phyloP scores from a whole-genome alignment of 1,140 invertebrate genomes.

The Elymnias hypermnestra region DNA sequence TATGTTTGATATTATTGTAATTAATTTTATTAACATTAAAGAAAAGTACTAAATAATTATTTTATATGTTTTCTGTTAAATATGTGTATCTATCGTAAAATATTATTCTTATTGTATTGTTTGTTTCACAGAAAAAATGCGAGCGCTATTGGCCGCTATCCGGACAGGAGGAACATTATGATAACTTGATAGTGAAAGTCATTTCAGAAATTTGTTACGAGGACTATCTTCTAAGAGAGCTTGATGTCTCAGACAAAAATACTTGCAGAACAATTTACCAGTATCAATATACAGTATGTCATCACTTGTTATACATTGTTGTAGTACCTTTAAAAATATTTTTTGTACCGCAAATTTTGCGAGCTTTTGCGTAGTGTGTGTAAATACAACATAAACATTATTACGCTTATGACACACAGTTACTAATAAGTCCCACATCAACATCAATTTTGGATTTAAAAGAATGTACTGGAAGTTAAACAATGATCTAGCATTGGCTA shows the following conservation, averaged over 20 bases:
- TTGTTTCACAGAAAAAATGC: constrained; percentile 87
- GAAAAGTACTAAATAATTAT: too few relatives aligned
- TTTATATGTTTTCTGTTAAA: background rate
- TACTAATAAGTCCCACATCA: too few relatives aligned
- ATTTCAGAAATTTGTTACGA: constrained; percentile 83
- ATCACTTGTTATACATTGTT: background rate
- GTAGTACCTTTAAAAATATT: background rate
- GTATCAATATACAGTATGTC: constrained; percentile 89
- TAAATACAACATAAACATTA: too few relatives aligned
- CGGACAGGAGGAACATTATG: constrained; percentile 84
- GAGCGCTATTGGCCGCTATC: constrained; percentile 95
- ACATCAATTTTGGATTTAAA: too few relatives aligned
- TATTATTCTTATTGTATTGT: too few relatives aligned
- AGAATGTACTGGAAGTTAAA: too few relatives aligned
- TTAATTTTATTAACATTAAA: too few relatives aligned
- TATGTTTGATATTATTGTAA: constrained; percentile 17
- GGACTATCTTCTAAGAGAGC: constrained; percentile 93
- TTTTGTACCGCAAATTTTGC: background rate
- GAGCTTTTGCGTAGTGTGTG: too few relatives aligned
- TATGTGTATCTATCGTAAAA: background rate
- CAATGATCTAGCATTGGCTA: too few relatives aligned
- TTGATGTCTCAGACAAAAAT: constrained; percentile 78
- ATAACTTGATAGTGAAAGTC: constrained; percentile 80
- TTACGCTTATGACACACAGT: too few relatives aligned
- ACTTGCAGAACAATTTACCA: constrained; percentile 89